Base-by-base conservation (phyloP, 2,113 vertebrate species). In the Ivindomyrus marchei region DNA sequence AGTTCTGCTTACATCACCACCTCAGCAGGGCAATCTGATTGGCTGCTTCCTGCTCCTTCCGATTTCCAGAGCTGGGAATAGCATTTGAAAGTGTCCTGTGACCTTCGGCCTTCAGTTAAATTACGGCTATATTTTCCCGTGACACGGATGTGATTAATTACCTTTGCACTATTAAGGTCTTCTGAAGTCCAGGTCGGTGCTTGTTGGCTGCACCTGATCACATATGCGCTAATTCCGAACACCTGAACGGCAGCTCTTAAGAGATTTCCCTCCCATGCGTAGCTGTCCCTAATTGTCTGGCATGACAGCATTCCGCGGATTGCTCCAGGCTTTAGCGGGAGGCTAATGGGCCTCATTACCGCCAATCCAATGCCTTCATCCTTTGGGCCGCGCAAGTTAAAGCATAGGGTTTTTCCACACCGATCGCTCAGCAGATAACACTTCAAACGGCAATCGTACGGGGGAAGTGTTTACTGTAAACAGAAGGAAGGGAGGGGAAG, bases 81-180 rank as follows among this genome's bases (percentile, higher is more conserved):
- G 83, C 1, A 1, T 7, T 85, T 46, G 45, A n/a, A 85, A 11
- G 90, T 31, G 27, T 42, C 36, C 13, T 27, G 24, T 47, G 36
- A 50, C 52, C 52, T 89, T 80, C 4, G 31, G 88, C 85, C 85
- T 90, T 90, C 50, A 45, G 70, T 90, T 89, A 91, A 91, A 93
- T 93, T 84, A 74, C 90, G 87, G n/a, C 87, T 91, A 91, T 91
- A 91, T 74, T 70, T 91, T 17, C 89, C 77, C 74, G 10, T 89
- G 50, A 89, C 89, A 17, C 9, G 10, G 49, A 10, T 3, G 74
- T 62, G 70, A 90, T 90, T 88, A 56, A 36, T 85, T 50, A 84
- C 83, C 83, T 70, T 19, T 42, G 66, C 58, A 53, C 86, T 86
- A 87, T 89, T 88, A 90, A 84, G 17, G 36, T 6, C 36, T 31